These are phyloP conservation scores for Oxyteleia sp. DNA, from an alignment of 2,888 invertebrate genomes.

Conservation along the genomic window DNA sequence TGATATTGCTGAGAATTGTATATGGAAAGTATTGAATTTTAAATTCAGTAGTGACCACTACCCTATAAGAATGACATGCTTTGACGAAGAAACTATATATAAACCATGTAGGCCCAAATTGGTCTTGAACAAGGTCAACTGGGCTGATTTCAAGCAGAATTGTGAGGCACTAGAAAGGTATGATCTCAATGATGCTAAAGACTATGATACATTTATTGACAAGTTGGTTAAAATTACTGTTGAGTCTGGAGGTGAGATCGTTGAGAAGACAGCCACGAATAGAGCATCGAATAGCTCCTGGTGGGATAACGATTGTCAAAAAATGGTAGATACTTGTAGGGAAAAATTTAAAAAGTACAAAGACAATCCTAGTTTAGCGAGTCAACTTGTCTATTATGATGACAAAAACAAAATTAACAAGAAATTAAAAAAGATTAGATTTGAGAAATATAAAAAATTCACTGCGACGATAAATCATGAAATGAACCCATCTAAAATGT, in stretches of 20 bases:
- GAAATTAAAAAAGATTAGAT: constrained; percentile 9
- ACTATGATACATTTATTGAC: constrained; percentile 15
- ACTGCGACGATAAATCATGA: no score
- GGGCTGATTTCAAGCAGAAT: neutral
- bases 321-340: neutral
- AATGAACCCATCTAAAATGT: no score
- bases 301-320: constrained; percentile 31
- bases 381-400: neutral
- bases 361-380: constrained; percentile 7
- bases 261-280: neutral
- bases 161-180: neutral
- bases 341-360: constrained; percentile 13
- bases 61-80: neutral
- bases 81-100: neutral
- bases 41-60: constrained; percentile 25
- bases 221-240: neutral
- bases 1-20: neutral
- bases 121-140: neutral
- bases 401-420: neutral
- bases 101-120: constrained; percentile 23
- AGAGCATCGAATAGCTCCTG: neutral
- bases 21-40: neutral
- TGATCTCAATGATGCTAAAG: neutral
- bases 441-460: constrained; percentile 15
- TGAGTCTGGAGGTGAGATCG: constrained; percentile 5